Percentiles rank a stretch among this genome's conserved stretches.
Evolutionary conservation across 1,140 invertebrate genomes (phyloP).

Genomic region (Aporrectodea caliginosa): DNA sequence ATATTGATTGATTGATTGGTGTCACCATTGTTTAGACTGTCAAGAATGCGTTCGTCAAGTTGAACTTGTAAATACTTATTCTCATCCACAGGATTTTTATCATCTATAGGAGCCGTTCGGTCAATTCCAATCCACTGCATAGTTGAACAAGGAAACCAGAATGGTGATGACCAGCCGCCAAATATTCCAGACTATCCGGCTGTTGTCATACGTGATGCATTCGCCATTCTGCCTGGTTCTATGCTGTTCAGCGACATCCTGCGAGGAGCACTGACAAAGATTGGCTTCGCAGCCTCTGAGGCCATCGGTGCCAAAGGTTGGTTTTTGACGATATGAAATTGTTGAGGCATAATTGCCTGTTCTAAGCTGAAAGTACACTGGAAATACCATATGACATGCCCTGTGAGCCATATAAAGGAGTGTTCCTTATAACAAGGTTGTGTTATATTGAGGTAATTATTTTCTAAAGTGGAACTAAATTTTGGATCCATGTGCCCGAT

Average conservation of each 20-base stretch:
- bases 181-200: not conserved
- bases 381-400: too few relatives aligned
- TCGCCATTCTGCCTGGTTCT: conserved; percentile 84
- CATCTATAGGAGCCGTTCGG: conserved; percentile 32
- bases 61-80: not conserved
- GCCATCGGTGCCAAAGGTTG: conserved; percentile 74
- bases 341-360: conserved; percentile 17
- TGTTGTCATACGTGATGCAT: conserved; percentile 64
- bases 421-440: too few relatives aligned
- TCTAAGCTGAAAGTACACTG: too few relatives aligned
- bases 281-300: conserved; percentile 73
- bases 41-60: not conserved
- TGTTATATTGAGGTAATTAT: too few relatives aligned
- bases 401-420: too few relatives aligned
- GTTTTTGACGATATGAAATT: conserved; percentile 10
- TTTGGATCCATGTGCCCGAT: too few relatives aligned
- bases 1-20: not conserved
- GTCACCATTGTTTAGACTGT: not conserved
- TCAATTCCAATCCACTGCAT: conserved; percentile 88
- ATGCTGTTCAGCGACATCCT: conserved; percentile 81
- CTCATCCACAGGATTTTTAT: not conserved
- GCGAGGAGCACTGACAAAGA: conserved; percentile 68
- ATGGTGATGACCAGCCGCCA: conserved; percentile 23
- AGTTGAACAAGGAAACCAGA: conserved; percentile 58
- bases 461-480: too few relatives aligned